phyloP scores from a whole-genome alignment of 2,797 vertebrate species.

The Heterohyrax brucei region DNA sequence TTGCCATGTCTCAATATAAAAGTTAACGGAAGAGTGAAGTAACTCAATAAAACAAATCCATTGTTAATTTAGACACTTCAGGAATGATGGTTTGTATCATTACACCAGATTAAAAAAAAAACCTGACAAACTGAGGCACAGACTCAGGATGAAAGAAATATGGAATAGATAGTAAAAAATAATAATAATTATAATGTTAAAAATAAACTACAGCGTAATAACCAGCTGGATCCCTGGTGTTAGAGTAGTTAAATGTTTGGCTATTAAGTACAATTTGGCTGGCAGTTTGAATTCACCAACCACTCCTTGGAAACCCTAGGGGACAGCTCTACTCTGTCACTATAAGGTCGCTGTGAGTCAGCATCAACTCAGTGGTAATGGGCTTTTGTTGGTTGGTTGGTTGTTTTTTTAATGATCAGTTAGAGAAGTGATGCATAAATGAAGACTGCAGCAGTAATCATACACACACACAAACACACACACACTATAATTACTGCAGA shows the following conservation, averaged over 20 bases:
- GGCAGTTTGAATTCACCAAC: no score
- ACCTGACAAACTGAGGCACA: not conserved
- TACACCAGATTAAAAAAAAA: not conserved
- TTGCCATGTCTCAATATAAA: not conserved
- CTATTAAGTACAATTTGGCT: no score
- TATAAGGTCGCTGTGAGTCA: no score
- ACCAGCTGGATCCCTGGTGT: no score
- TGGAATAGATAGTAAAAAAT: not conserved
- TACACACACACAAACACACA: not conserved
- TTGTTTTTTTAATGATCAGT: not conserved
- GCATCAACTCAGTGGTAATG: no score
- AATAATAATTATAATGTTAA: not conserved
- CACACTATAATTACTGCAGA: not conserved
- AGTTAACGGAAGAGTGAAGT: not conserved
- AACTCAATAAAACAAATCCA: not conserved
- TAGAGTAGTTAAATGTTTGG: no score
- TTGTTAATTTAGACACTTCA: not conserved
- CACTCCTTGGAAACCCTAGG: no score
- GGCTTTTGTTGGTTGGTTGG: no score
- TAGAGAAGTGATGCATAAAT: not conserved
- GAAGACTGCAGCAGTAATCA: not conserved
- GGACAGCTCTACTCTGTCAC: no score
- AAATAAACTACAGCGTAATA: not conserved
- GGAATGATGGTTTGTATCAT: not conserved
- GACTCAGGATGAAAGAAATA: not conserved